Conservation (phyloP, 2,113 vertebrate species). For the Macquaria ambigua region DNA sequence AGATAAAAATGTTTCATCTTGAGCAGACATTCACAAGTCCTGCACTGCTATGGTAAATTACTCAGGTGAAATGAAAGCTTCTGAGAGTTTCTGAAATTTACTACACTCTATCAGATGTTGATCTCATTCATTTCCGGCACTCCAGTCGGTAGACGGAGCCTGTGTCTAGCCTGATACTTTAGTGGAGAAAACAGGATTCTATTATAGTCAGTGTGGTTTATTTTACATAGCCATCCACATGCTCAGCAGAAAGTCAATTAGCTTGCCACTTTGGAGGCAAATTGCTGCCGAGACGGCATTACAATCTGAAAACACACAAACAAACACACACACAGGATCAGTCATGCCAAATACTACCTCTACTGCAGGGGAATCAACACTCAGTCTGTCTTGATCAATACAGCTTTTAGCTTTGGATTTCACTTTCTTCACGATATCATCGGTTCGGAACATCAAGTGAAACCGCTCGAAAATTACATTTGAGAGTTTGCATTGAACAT, state of each 20-base stretch:
- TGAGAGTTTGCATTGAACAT: constrained; percentile 10
- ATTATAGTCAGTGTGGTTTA: constrained; percentile 57
- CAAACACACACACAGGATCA: constrained; percentile 23
- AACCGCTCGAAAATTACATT: constrained; percentile 28
- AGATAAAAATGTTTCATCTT: constrained; percentile 6
- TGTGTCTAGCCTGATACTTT: constrained; percentile 40
- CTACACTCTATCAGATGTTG: constrained; percentile 49
- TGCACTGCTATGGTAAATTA: not conserved
- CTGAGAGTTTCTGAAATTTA: constrained; percentile 51
- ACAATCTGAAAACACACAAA: constrained; percentile 37
- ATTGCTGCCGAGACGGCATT: constrained; percentile 53
- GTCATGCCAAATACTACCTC: constrained; percentile 38
- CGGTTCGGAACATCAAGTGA: constrained; percentile 29
- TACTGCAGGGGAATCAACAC: constrained; percentile 53
- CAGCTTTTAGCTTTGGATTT: constrained; percentile 70
- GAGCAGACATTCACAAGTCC: not conserved
- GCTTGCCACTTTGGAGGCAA: constrained; percentile 63
- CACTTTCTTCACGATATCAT: constrained; percentile 54
- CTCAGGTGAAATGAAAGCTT: constrained; percentile 50
- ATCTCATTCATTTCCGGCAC: constrained; percentile 45
- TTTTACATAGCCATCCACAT: constrained; percentile 72
- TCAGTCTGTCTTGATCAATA: constrained; percentile 58
- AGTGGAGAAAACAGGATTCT: constrained; percentile 56
- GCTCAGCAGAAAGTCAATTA: constrained; percentile 75
- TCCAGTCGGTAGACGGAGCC: constrained; percentile 38